Percentiles rank a stretch among this genome's conserved stretches.
phyloP scores from a whole-genome alignment of 1,140 invertebrate genomes.

The Diachasma alloeum region DNA sequence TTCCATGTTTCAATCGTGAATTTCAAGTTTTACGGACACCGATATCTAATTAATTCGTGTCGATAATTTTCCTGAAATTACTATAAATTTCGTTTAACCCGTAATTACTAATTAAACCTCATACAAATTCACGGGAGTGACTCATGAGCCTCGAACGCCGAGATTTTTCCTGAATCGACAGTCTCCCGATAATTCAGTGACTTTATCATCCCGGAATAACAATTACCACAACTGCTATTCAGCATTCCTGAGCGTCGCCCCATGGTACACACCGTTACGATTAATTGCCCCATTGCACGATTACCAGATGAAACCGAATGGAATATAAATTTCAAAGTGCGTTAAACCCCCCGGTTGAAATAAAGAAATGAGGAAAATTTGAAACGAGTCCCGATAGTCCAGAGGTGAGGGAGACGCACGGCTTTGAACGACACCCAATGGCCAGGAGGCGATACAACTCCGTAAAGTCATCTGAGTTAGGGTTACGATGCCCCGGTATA shows the following conservation, averaged over 20 bases:
- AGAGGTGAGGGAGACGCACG: neutral
- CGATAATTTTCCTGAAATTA: too few relatives aligned
- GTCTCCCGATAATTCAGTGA: neutral
- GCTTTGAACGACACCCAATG: slow-evolving; percentile 1
- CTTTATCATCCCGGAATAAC: slow-evolving; percentile 2
- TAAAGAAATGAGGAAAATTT: neutral
- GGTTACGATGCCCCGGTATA: neutral
- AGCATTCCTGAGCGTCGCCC: neutral
- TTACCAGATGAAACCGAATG: neutral
- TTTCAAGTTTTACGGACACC: too few relatives aligned
- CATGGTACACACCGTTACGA: neutral
- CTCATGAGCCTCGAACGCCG: neutral
- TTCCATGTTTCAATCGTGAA: too few relatives aligned
- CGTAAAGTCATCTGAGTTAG: slow-evolving; percentile 18
- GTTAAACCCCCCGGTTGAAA: neutral
- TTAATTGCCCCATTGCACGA: slow-evolving; percentile 7
- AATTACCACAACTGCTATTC: slow-evolving; percentile 4
- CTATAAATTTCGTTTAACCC: too few relatives aligned
- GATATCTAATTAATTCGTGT: too few relatives aligned
- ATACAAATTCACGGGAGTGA: neutral
- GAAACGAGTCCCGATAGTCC: neutral
- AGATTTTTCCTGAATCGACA: neutral
- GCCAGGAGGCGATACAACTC: neutral
- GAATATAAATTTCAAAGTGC: neutral
- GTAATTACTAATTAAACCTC: too few relatives aligned